These are phyloP conservation scores for Eretmochelys imbricata DNA, from an alignment of 2,113 vertebrate genomes.

Conservation along the genomic window DNA sequence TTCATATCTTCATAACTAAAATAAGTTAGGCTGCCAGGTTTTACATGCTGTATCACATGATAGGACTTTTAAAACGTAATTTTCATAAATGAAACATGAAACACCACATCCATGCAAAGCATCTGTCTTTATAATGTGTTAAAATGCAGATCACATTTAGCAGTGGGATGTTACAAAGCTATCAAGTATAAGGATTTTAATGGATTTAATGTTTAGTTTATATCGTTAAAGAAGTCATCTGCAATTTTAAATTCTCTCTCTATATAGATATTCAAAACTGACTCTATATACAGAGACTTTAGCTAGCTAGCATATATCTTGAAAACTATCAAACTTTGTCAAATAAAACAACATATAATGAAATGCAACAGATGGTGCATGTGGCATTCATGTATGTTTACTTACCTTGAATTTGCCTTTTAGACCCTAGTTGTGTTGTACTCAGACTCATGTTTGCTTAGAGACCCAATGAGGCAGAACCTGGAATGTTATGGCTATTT, in stretches of 20 bases:
- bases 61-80: neutral
- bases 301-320: slow-evolving; percentile 6
- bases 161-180: neutral
- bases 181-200: neutral
- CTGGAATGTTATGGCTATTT: slow-evolving; percentile 99
- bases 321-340: slow-evolving; percentile 21
- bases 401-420: slow-evolving; percentile 96
- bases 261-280: neutral
- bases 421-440: slow-evolving; percentile 99
- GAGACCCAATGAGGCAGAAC: slow-evolving; percentile 99
- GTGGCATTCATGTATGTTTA: slow-evolving; percentile 57
- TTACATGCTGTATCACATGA: neutral
- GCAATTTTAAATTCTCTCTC: neutral
- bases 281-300: neutral
- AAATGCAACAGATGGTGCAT: slow-evolving; percentile 42
- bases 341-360: slow-evolving; percentile 51
- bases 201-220: neutral
- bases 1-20: neutral
- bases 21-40: neutral
- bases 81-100: slow-evolving; percentile 29
- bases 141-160: neutral
- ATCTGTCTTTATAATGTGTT: neutral
- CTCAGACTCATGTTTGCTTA: slow-evolving; percentile 99
- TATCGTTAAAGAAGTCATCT: neutral
- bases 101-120: slow-evolving; percentile 66